Evolutionary conservation across 1,140 invertebrate genomes (phyloP).

Genomic region (Lycorma delicatula): DNA sequence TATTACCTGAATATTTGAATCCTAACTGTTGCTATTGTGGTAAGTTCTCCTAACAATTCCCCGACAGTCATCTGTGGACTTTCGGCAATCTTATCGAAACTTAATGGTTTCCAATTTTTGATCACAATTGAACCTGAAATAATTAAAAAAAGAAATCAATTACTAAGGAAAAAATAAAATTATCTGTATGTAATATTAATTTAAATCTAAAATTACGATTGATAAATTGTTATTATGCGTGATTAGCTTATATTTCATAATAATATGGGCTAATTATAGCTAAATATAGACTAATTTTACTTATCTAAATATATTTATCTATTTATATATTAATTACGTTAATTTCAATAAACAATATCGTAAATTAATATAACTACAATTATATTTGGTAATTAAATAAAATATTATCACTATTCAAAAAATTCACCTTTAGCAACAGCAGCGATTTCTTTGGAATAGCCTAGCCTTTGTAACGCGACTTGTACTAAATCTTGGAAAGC

Average conservation of each 20-base stretch:
- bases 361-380: too few species aligned
- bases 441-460: conserved; percentile 65
- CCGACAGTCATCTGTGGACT: conserved; percentile 76
- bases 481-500: conserved; percentile 75
- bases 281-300: too few species aligned
- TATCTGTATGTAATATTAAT: too few species aligned
- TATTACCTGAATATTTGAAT: conserved; percentile 74
- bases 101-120: conserved; percentile 88
- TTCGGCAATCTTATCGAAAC: conserved; percentile 83
- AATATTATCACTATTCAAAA: neutral
- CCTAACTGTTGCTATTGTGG: conserved; percentile 78
- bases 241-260: too few species aligned
- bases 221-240: too few species aligned
- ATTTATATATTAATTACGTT: too few species aligned
- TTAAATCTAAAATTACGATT: too few species aligned
- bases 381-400: neutral
- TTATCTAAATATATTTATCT: too few species aligned
- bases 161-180: too few species aligned
- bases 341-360: too few species aligned
- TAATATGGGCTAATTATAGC: too few species aligned
- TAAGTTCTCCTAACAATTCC: conserved; percentile 86
- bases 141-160: too few species aligned
- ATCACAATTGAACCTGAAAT: conserved; percentile 82
- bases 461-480: conserved; percentile 65
- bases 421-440: conserved; percentile 66